These are phyloP conservation scores for Protula sp. DNA, from an alignment of 2,888 invertebrate genomes.

Conservation along the genomic window DNA sequence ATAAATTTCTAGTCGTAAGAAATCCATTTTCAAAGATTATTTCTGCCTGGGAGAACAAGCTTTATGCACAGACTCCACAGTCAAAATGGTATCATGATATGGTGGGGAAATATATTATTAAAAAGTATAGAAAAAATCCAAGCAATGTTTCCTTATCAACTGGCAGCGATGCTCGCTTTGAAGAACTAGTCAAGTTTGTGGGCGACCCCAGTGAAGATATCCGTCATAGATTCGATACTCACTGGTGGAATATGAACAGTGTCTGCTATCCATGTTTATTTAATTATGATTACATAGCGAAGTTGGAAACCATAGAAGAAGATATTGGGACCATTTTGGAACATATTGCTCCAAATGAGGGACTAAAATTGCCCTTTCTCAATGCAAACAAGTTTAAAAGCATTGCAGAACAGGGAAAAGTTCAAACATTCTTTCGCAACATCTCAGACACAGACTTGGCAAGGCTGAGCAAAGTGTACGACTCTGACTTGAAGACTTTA, in stretches of 20 bases:
- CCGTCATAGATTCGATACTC: neutral
- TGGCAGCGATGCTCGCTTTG: neutral
- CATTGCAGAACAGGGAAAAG: too few relatives aligned
- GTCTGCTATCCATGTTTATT: neutral
- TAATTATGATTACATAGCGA: neutral
- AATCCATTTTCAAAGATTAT: neutral
- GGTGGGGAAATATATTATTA: neutral
- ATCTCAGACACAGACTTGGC: too few relatives aligned
- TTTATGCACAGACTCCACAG: neutral
- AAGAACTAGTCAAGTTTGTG: neutral
- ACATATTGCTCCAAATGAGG: neutral
- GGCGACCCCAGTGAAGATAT: neutral
- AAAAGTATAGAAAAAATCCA: neutral
- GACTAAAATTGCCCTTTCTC: neutral
- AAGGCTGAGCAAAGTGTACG: too few relatives aligned
- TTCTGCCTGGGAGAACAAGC: neutral
- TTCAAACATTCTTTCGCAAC: too few relatives aligned
- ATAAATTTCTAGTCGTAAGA: neutral
- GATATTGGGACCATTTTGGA: neutral
- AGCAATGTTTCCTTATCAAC: neutral
- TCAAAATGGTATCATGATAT: neutral
- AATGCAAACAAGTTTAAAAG: neutral
- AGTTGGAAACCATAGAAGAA: neutral
- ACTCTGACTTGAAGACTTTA: too few relatives aligned
- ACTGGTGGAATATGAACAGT: neutral